Evolutionary conservation across 1,140 invertebrate genomes (phyloP).

Genomic region (Temnothorax nylanderi): DNA sequence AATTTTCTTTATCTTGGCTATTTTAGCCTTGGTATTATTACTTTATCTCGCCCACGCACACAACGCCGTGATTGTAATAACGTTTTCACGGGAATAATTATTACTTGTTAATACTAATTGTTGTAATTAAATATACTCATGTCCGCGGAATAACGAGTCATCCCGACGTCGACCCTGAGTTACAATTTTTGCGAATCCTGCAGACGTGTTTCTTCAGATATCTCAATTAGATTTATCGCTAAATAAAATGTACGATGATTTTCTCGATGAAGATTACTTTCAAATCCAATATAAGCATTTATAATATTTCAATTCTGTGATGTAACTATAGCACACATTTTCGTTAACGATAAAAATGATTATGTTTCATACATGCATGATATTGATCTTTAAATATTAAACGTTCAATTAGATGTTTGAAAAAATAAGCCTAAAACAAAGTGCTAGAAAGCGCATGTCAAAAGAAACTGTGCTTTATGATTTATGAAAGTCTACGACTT

Average conservation of each 20-base stretch:
- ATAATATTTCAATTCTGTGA: neutral
- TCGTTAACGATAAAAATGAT: neutral
- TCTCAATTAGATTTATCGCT: neutral
- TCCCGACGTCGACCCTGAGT: neutral
- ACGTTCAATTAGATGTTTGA: neutral
- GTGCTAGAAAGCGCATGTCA: neutral
- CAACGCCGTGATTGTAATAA: neutral
- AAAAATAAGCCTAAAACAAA: neutral
- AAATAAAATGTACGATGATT: neutral
- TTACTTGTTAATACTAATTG: neutral
- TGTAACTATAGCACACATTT: neutral
- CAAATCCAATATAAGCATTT: neutral
- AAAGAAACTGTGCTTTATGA: neutral
- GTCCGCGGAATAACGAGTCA: neutral
- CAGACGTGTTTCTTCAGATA: neutral
- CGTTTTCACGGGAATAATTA: constrained; percentile 1
- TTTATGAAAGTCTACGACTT: constrained; percentile 20
- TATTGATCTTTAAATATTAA: neutral
- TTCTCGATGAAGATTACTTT: neutral
- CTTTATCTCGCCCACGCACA: neutral
- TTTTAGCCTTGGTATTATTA: constrained; percentile 36
- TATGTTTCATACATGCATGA: neutral
- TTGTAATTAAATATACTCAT: too few relatives aligned
- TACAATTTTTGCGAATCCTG: neutral
- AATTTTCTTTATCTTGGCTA: constrained; percentile 32